These are phyloP conservation scores for Cricetomys ansorgei DNA, from an alignment of 2,113 vertebrate genomes.

Conservation along the genomic window DNA sequence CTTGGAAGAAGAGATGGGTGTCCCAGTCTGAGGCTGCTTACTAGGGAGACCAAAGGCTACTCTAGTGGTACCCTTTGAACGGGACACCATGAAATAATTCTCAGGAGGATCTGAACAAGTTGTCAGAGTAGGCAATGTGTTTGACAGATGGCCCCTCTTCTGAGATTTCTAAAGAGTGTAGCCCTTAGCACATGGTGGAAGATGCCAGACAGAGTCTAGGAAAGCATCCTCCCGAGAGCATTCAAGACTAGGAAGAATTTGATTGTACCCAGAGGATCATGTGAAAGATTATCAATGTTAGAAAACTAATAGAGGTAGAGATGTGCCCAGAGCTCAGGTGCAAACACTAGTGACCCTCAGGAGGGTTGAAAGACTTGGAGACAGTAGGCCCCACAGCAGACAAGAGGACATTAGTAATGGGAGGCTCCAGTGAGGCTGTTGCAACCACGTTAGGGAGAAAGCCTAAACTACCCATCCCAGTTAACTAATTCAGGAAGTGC, in stretches of 20 bases:
- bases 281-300: not conserved
- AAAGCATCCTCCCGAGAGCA: not conserved
- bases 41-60: not conserved
- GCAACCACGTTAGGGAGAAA: not conserved
- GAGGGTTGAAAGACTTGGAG: not conserved
- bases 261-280: not conserved
- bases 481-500: too few species aligned
- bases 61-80: not conserved
- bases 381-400: not conserved
- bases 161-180: not conserved
- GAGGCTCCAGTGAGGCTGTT: not conserved
- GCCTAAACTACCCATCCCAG: not conserved
- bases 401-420: not conserved
- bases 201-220: not conserved
- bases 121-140: not conserved
- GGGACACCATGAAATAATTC: not conserved
- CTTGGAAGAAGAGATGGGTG: rapidly evolving
- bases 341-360: rapidly evolving
- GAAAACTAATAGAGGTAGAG: not conserved
- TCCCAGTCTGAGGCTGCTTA: not conserved
- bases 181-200: not conserved
- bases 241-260: not conserved
- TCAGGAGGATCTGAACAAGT: not conserved
- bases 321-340: not conserved
- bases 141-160: not conserved